A percentile compares a stretch with the other conserved stretches of the same genome.
Conservation (phyloP, 2,113 vertebrate species). For the Uropsilus gracilis region DNA sequence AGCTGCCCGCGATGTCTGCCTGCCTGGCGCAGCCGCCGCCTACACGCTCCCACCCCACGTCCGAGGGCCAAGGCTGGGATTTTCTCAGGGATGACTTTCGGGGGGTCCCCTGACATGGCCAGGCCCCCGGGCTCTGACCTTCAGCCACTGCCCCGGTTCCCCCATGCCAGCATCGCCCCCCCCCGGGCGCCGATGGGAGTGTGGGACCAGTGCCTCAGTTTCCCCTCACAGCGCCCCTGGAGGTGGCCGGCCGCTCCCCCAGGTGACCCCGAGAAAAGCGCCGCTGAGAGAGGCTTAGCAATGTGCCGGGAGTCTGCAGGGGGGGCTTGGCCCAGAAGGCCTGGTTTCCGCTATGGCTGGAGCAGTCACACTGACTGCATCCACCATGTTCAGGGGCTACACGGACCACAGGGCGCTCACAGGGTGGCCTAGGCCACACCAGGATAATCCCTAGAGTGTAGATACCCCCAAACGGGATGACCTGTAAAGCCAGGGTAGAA, state of each 20-base stretch:
- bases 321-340: not conserved
- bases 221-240: not conserved
- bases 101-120: not conserved
- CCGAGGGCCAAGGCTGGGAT: not conserved
- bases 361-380: not conserved
- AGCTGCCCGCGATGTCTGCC: not conserved
- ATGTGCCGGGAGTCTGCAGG: not conserved
- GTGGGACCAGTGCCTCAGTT: not conserved
- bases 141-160: not conserved
- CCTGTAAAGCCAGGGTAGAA: not conserved
- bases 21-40: no score
- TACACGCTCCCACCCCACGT: not conserved
- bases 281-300: not conserved
- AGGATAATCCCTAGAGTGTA: not conserved
- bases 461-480: not conserved
- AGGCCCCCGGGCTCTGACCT: not conserved
- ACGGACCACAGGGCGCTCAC: not conserved
- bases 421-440: not conserved
- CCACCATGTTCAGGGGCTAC: not conserved
- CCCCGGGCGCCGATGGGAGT: not conserved
- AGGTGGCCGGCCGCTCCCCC: not conserved
- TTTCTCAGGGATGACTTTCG: not conserved
- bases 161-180: accelerated
- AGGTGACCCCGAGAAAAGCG: not conserved
- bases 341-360: not conserved